Evolutionary conservation across 2,888 invertebrate species (phyloP), one percentile per base, ranked within the genome.

Genomic region (Polyploca ridens): DNA sequence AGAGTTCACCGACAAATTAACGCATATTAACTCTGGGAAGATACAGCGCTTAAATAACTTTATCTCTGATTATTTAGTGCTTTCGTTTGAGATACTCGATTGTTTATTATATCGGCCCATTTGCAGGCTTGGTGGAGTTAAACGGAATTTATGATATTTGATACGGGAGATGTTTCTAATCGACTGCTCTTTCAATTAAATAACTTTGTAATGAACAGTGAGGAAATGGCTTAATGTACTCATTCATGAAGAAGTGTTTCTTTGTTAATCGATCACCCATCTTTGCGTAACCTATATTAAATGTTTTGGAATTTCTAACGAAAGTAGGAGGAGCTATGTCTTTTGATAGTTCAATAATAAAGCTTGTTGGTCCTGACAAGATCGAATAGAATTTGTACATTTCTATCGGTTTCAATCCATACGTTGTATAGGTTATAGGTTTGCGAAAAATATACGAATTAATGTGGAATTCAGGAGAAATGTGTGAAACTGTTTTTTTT

Each of bases 1-100:
- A 61, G 61, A 84, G 75, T 79, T 75, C 69, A 77, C 87, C 86
- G 87, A 85, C 86, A 83, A 85, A 87, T 85, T 82, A 79, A 82
- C 79, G 78, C 77, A 75, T 74, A 77, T 77, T 76, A 77, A 38
- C 27, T 14, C 16, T 62, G 69, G 70, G 70, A 74, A 76, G 69
- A 68, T 71, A 54, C 38, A 41, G 54, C 14, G 61, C 63, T 77
- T 76, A 76, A 77, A 73, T 71, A 71, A 69, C 73, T 63, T 76
- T 76, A 57, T 59, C 67, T 59, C 63, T 62, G 64, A 67, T 70
- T 80, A 80, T 77, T 80, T 79, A 73, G 73, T 77, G 80, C 77
- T 74, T 78, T 76, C 76, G 76, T 81, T 75, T 77, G 70, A 75
- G 75, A 75, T 75, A 72, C 73, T 71, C 70, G 69, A 72, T 68